Evolutionary conservation across 2,888 invertebrate genomes (phyloP).

Genomic region (Agrotis puta): DNA sequence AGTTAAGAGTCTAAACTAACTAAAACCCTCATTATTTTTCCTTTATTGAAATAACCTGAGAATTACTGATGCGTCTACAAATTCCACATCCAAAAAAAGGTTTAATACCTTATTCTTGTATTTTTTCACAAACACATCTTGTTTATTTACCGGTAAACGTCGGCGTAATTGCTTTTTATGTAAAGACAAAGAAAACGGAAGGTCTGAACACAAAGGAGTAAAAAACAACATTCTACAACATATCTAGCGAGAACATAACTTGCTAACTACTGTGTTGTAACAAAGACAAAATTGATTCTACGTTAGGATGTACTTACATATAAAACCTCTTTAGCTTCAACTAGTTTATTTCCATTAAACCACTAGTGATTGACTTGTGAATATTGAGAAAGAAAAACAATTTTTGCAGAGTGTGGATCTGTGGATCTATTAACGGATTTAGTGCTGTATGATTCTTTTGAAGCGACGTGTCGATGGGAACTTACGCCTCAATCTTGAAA

Average conservation of each 20-base stretch:
- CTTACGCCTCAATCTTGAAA: neutral
- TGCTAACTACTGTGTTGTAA: constrained; percentile 38
- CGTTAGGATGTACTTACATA: constrained; percentile 11
- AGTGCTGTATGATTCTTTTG: no score
- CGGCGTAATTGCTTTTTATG: constrained; percentile 29
- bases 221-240: constrained; percentile 55
- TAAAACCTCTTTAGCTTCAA: constrained; percentile 14
- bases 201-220: constrained; percentile 51
- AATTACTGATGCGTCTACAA: neutral
- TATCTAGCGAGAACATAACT: constrained; percentile 35
- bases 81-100: constrained; percentile 1
- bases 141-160: neutral
- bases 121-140: constrained; percentile 6
- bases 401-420: no score
- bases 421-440: neutral
- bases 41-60: neutral
- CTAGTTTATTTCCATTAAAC: constrained; percentile 27
- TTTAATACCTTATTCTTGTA: constrained; percentile 13
- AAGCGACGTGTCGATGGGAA: neutral
- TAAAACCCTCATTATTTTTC: neutral
- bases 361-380: neutral
- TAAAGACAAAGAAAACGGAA: constrained; percentile 59
- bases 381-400: neutral
- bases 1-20: no score
- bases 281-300: constrained; percentile 49